Conservation (phyloP, 92 coral and sea anemone genomes). For the Epizoanthus rinbou region DNA sequence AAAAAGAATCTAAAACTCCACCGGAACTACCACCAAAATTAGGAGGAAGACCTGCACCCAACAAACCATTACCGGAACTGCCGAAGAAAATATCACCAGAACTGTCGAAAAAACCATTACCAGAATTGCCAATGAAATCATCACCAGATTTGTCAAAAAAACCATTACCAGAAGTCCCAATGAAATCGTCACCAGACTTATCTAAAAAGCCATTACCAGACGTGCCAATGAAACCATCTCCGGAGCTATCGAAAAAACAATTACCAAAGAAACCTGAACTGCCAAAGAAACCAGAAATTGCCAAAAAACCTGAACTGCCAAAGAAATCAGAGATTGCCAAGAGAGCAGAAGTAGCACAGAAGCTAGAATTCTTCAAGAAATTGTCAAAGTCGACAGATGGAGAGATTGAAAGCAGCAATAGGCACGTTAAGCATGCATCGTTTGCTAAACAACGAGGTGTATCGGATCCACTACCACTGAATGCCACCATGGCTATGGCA, state of each 20-base stretch:
- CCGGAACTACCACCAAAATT: conserved; percentile 19
- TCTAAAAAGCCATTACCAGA: not conserved
- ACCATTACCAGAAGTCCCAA: not conserved
- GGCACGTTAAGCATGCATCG: not conserved
- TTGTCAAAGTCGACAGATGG: not conserved
- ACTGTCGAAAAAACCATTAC: conserved; percentile 11
- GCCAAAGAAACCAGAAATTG: too few relatives aligned
- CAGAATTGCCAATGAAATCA: not conserved
- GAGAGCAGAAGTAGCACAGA: not conserved
- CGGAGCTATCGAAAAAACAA: too few relatives aligned
- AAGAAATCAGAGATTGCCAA: too few relatives aligned
- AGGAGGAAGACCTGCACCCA: not conserved
- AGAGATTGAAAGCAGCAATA: not conserved
- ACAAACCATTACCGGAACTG: conserved; percentile 22
- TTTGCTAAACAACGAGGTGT: conserved; percentile 31
- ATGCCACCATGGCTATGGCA: conserved; percentile 36
- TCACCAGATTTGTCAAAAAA: conserved; percentile 13
- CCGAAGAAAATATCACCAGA: conserved; percentile 16
- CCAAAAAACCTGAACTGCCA: too few relatives aligned
- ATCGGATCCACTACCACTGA: conserved; percentile 63
- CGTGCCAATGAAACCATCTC: too few relatives aligned
- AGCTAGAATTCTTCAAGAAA: not conserved
- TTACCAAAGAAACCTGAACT: too few relatives aligned
- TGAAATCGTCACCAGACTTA: not conserved
- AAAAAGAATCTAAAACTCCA: not conserved